Evolutionary conservation across 1,140 invertebrate genomes (phyloP).

Genomic region (Pantala flavescens): DNA sequence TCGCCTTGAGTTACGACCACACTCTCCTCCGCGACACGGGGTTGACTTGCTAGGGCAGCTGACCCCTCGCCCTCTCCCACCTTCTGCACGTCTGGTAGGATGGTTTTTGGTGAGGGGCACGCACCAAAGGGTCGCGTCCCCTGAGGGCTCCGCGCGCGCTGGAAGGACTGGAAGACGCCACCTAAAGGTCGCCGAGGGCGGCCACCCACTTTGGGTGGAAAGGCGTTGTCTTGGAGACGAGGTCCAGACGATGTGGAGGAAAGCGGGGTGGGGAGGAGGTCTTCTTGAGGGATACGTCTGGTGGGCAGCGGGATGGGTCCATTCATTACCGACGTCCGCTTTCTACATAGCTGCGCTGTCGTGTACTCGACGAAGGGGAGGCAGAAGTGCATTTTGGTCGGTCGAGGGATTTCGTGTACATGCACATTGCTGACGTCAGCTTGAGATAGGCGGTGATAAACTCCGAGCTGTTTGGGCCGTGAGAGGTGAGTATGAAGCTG

Average conservation of each 20-base stretch:
- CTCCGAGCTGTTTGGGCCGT: no score
- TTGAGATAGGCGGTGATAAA: no score
- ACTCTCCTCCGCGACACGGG: neutral
- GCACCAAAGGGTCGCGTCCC: no score
- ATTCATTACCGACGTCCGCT: neutral
- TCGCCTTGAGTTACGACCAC: neutral
- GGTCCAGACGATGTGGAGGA: neutral
- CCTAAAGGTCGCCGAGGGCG: neutral
- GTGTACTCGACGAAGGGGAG: neutral
- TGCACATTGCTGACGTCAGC: no score
- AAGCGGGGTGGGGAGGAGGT: neutral
- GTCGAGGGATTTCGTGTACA: no score
- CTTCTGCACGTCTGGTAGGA: neutral
- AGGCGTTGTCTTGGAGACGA: neutral
- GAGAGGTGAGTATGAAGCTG: no score
- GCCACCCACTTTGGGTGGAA: neutral
- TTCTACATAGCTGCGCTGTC: neutral
- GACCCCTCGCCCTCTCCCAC: neutral
- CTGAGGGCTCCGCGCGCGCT: no score
- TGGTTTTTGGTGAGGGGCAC: no score
- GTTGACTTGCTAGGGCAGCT: constrained; percentile 2
- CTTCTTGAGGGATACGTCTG: neutral
- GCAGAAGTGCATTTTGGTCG: no score
- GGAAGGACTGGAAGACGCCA: no score
- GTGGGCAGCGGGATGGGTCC: neutral